Percentiles rank a stretch among this genome's conserved stretches.
Conservation (phyloP, 1,140 invertebrate genomes). For the Calliphora vicina region DNA sequence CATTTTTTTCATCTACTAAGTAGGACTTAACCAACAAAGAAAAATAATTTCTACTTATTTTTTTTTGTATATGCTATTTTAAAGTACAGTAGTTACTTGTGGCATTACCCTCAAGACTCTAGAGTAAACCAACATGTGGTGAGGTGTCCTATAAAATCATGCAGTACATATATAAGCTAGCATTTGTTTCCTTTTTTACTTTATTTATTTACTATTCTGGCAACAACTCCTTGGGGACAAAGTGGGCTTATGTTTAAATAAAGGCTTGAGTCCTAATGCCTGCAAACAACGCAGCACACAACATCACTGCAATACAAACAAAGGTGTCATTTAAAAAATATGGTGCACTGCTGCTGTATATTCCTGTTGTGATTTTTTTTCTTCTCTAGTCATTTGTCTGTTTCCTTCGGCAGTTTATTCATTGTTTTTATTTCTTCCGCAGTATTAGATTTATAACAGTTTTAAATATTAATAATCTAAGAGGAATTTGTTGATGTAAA, state of each 20-base stretch:
- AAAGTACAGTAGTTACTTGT: neutral
- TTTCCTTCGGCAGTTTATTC: neutral
- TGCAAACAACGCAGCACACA: too few species aligned
- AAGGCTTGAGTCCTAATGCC: neutral
- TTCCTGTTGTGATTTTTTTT: neutral
- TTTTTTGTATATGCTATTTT: neutral
- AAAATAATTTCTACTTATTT: neutral
- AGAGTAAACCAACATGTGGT: neutral
- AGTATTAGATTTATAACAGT: neutral
- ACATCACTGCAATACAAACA: neutral
- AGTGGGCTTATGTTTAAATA: neutral
- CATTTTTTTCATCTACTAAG: neutral
- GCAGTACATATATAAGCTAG: neutral
- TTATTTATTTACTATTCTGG: neutral
- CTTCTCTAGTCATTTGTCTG: neutral
- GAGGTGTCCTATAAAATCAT: neutral
- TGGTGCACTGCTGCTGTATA: neutral
- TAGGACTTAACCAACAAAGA: neutral
- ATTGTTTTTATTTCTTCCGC: neutral
- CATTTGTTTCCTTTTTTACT: neutral
- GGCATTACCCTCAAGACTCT: neutral
- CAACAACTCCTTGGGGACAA: neutral
- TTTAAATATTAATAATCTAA: neutral
- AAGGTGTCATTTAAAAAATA: neutral
- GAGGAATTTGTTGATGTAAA: neutral